Base-by-base conservation (phyloP, 2,113 vertebrate genomes). In the Myocastor coypus region DNA sequence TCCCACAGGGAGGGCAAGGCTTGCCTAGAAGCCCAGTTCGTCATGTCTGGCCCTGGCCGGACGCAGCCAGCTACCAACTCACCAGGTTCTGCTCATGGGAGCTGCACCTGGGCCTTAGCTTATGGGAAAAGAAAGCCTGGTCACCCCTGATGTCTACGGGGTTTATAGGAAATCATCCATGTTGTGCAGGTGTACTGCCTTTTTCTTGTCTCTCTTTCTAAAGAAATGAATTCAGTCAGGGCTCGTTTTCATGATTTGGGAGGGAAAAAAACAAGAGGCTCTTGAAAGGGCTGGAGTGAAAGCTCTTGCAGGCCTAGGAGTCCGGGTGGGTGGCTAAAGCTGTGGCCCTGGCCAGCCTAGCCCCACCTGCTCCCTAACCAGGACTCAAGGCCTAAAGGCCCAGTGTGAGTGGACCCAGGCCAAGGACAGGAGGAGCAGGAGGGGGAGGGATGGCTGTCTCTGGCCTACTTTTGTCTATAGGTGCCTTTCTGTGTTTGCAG, bases 21-120 rank as follows among this genome's bases (percentile, higher is more conserved):
- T 83, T 42, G 90, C 24, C 95, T 94, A 91, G 94, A 87, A 95
- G 97, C 97, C 89, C 95, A 94, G 81, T 97, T 93, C 94, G 73
- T 93, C 92, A 61, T 68, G 84, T 92, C 85, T 61, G 91, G 82
- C 94, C 83, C 42, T 0, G 37, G 71, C 83, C 50, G 55, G 71
- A 73, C 3, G 88, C 80, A 92, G 92, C 83, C 61, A 86, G 75
- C 59, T 50, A 20, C 87, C 92, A 24, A 7, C 22, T 92, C 68
- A 26, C 64, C 32, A 17, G 59, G 37, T 91, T 88, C 57, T 14
- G 50, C 68, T 63, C 28, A 20, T 0, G 0, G 69, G 69, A 37
- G 22, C 50, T 80, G 66, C 91, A 30, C 13, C 73, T 32, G n/a
- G 37, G 83, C 69, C 28, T 87, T 7, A 7, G 37, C 4, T 28